Conservation (phyloP, 2,797 vertebrate species). For the Natrix natrix region DNA sequence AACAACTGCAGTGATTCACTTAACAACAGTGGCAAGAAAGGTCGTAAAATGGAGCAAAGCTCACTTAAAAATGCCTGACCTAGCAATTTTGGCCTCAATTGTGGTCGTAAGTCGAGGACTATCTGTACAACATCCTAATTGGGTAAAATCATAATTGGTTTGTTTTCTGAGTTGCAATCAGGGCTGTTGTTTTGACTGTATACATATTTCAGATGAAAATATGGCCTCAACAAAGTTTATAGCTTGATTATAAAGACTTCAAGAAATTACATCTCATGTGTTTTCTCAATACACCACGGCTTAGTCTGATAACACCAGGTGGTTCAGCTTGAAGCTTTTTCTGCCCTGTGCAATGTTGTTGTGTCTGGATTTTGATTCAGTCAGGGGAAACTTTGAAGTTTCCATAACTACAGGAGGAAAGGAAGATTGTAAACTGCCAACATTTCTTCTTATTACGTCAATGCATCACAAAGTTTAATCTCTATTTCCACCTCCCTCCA, state of each 20-base stretch:
- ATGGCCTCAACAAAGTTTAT: background rate
- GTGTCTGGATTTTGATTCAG: slow-evolving; percentile 65
- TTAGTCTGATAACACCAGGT: slow-evolving; percentile 65
- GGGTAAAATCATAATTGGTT: background rate
- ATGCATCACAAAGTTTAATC: slow-evolving; percentile 71
- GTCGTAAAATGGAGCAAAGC: background rate
- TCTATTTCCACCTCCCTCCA: slow-evolving; percentile 65
- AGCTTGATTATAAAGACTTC: slow-evolving; percentile 49
- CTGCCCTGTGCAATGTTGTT: slow-evolving; percentile 59
- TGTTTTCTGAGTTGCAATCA: background rate
- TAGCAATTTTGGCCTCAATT: background rate
- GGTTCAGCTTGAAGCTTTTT: slow-evolving; percentile 65
- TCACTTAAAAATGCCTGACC: background rate
- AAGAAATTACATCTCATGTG: slow-evolving; percentile 59
- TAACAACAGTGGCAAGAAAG: background rate
- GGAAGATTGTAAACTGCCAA: slow-evolving; percentile 66
- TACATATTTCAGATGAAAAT: background rate
- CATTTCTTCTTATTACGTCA: slow-evolving; percentile 73
- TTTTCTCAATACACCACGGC: slow-evolving; percentile 43
- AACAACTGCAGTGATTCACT: background rate
- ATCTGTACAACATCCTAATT: background rate
- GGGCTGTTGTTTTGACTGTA: background rate
- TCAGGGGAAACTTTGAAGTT: slow-evolving; percentile 65
- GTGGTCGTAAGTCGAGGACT: background rate
- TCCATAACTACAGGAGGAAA: slow-evolving; percentile 64